Percentiles rank a stretch among this genome's conserved stretches.
phyloP scores from a whole-genome alignment of 2,797 vertebrate genomes.

The Setipinna tenuifilis region DNA sequence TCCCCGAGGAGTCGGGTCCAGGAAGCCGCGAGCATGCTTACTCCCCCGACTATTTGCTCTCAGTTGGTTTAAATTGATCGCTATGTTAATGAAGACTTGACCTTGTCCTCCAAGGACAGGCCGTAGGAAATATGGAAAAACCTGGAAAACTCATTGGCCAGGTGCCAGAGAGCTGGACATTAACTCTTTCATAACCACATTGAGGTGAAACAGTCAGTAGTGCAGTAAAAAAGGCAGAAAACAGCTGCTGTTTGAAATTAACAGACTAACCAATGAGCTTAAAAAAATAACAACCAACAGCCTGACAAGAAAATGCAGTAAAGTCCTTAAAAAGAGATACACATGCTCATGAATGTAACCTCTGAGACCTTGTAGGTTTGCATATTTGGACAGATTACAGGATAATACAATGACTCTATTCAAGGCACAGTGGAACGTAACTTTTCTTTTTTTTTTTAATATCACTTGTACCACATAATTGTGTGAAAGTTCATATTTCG shows the following conservation, averaged over 20 bases:
- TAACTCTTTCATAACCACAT: constrained; percentile 52
- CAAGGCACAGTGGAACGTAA: background rate
- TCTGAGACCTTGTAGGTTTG: background rate
- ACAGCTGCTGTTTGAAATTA: background rate
- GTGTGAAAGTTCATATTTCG: background rate
- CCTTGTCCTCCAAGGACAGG: constrained; percentile 49
- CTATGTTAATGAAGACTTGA: constrained; percentile 62
- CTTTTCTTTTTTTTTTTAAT: background rate
- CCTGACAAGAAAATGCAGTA: background rate
- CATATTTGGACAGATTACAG: constrained; percentile 9
- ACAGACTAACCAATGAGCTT: background rate
- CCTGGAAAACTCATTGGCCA: constrained; percentile 70
- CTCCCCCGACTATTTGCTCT: constrained; percentile 65
- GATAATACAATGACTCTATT: background rate
- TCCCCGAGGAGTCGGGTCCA: constrained; percentile 62
- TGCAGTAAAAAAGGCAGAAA: background rate
- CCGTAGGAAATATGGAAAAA: constrained; percentile 64
- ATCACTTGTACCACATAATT: background rate
- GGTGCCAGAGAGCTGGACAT: constrained; percentile 63
- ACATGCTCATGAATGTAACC: background rate
- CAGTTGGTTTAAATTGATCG: constrained; percentile 66
- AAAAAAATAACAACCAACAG: background rate
- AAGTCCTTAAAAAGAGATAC: background rate
- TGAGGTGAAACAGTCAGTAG: background rate
- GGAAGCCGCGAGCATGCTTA: constrained; percentile 62